phyloP scores from a whole-genome alignment of 2,888 invertebrate species.

The Drosophila hawaiiensis region DNA sequence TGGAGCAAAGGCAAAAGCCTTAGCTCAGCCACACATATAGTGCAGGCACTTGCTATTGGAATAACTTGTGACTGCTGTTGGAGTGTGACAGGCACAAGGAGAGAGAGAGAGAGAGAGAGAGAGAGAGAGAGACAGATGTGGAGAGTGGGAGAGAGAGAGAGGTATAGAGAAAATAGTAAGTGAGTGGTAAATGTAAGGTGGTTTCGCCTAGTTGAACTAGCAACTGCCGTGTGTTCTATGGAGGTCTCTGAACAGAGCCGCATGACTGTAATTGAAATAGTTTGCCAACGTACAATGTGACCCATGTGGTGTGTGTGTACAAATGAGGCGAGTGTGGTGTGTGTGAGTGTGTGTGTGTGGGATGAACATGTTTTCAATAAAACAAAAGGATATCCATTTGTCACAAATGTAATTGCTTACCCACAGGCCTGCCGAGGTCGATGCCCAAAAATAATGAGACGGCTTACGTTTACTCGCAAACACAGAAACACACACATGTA shows the following conservation, averaged over 20 bases:
- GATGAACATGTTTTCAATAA: slow-evolving; percentile 66
- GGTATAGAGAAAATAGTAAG: background rate
- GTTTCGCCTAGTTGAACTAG: slow-evolving; percentile 33
- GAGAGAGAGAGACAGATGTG: background rate
- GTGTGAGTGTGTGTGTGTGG: slow-evolving; percentile 18
- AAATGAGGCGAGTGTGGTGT: slow-evolving; percentile 5
- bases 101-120: background rate
- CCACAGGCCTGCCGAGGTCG: slow-evolving; percentile 33
- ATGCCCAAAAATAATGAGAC: slow-evolving; percentile 56
- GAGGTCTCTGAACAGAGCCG: slow-evolving; percentile 15
- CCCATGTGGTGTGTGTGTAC: slow-evolving; percentile 26
- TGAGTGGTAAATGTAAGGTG: background rate
- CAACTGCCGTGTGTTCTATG: slow-evolving; percentile 23
- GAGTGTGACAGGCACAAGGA: background rate
- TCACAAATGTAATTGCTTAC: slow-evolving; percentile 68
- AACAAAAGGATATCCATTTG: slow-evolving; percentile 79
- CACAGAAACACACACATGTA: slow-evolving; percentile 12
- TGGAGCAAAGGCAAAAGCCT: slow-evolving; percentile 33
- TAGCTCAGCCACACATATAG: slow-evolving; percentile 22
- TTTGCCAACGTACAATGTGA: slow-evolving; percentile 53
- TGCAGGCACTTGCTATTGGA: slow-evolving; percentile 43
- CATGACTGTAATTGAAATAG: slow-evolving; percentile 76
- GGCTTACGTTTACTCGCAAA: slow-evolving; percentile 8
- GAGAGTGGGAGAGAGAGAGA: background rate
- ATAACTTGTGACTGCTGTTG: slow-evolving; percentile 38